Evolutionary conservation across 2,888 invertebrate genomes (phyloP), one percentile per base, ranked within the genome.

Genomic region (Diarsia rubi): DNA sequence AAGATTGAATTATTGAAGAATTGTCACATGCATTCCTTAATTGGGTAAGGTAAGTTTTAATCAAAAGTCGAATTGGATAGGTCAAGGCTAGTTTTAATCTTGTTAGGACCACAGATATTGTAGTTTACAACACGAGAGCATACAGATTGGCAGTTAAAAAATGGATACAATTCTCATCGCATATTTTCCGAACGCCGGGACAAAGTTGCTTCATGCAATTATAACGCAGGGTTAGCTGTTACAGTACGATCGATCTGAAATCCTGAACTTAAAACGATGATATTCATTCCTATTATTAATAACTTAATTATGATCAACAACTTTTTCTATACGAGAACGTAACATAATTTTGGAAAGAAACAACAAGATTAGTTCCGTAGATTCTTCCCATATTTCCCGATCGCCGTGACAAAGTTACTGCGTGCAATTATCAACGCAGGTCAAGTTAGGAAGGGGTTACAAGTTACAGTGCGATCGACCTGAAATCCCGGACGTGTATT

Each of bases 51-150:
- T 59, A 42, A 44, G 60, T 31, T 73, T 47, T 16, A 47, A 42
- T 47, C n/a, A 27, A 16, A 45, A 37, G 16, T 27, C 19, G n/a
- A 1, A 74, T 73, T 24, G 19, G 44, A 57, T 49, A 62, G 11
- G 14, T 63, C 59, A 59, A 72, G 24, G 57, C 37, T 21, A 45
- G 37, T 37, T 45, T 8, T 52, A 44, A 75, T 75, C 31, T 49
- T 21, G 42, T 31, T 75, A 47, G 42, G 19, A n/a, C 5, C 12
- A 42, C 12, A n/a, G 16, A 52, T 27, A 71, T 6, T 4, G 8
- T 19, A 3, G 16, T 47, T 72, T 45, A 8, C 12, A 4, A 57
- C 37, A 19, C 12, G 1, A 54, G 44, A 45, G 11, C 24, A 54
- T 52, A 31, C 19, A 54, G n/a, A 16, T 70, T 31, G 11, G 9